phyloP scores from a whole-genome alignment of 2,113 vertebrate genomes.

The Sorex fumeus region DNA sequence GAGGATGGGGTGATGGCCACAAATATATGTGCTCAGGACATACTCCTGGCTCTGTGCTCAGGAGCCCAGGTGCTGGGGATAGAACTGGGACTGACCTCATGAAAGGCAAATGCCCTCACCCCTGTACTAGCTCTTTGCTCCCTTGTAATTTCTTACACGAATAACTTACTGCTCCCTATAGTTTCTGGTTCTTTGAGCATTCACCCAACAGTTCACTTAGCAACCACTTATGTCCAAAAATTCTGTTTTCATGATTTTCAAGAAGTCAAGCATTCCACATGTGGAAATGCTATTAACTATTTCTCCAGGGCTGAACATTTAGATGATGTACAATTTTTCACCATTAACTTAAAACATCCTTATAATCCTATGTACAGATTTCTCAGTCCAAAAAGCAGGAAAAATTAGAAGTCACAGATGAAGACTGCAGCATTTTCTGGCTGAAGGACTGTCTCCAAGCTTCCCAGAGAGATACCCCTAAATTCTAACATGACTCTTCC shows the following conservation, averaged over 20 bases:
- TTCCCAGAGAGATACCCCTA: background rate
- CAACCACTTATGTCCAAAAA: slow-evolving; percentile 12
- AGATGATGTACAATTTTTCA: slow-evolving; percentile 6
- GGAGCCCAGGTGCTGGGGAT: too few species aligned
- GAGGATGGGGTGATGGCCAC: too few species aligned
- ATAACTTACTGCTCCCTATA: background rate
- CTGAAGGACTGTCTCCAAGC: background rate
- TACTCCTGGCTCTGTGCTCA: too few species aligned
- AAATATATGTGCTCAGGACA: too few species aligned
- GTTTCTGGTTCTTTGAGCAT: background rate
- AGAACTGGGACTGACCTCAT: too few species aligned
- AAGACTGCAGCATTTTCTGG: background rate
- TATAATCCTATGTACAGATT: background rate
- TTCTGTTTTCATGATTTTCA: background rate
- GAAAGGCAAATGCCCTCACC: too few species aligned
- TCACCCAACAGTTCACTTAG: slow-evolving; percentile 11
- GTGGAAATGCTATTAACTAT: background rate
- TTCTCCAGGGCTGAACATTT: background rate
- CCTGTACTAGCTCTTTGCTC: too few species aligned
- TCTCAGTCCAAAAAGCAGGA: background rate
- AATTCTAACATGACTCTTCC: background rate
- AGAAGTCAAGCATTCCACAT: background rate
- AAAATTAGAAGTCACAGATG: background rate
- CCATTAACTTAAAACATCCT: background rate
- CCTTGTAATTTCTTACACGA: background rate